Base-by-base conservation (phyloP, 2,113 vertebrate genomes). In the Microtus pennsylvanicus region DNA sequence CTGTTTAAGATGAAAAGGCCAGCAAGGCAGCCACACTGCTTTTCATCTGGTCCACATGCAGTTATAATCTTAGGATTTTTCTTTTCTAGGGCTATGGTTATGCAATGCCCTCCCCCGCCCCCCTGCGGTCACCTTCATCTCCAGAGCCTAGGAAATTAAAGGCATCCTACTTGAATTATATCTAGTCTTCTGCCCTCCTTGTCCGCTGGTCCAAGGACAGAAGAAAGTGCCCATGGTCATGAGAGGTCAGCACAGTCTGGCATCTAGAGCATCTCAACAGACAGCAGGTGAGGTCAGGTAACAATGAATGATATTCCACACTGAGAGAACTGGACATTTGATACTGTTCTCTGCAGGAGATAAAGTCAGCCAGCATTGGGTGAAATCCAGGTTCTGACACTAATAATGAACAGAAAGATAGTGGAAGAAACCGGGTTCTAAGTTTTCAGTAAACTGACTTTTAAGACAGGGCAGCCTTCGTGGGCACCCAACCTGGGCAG, bases 121-220 rank as follows among this genome's bases (percentile, higher is more conserved):
- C 24, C 5, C 21, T 7, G 7, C 10, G 35, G 8, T 45, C 10
- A 19, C 47, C 67, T 19, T 77, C 12, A 88, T 87, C 76, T 74
- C 21, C 58, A 91, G 47, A 94, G 8, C 24, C 70, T 77, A 87
- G 89, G 42, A 87, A 87, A 91, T 69, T 87, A 95, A 76, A 94
- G 30, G 28, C 58, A 35, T 13, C 33, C 38, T 13, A 58, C 55
- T 61, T 85, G 8, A 87, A 77, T 87, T 81, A 67, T 50, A 38
- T 33, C 69, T 93, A n/a, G 3, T 1, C 74, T 78, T 26, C 50
- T 2, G 24, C 1, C 2, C 9, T 69, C 30, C 58, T 52, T 33
- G 1, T 78, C 22, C 47, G 9, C 35, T 87, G 58, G 69, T 65
- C 70, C 26, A 81, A 50, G 30, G 4, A 24, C 72, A 76, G 67